Percentiles rank a stretch among this genome's conserved stretches.
phyloP scores from a whole-genome alignment of 2,888 invertebrate genomes.

The Netelia inedita region DNA sequence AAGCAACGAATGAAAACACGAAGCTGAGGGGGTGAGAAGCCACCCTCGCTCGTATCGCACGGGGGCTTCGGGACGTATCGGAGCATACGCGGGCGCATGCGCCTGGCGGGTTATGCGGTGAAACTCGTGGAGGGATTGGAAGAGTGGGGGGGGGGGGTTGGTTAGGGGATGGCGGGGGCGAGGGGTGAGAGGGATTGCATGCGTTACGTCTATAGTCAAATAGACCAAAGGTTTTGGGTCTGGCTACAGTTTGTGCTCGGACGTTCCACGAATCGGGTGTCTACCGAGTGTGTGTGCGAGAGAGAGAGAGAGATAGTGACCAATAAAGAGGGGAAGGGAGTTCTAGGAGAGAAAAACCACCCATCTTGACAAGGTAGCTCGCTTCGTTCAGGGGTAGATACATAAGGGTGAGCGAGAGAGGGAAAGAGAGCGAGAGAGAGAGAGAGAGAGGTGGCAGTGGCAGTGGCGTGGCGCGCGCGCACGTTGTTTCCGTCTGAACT shows the following conservation, averaged over 20 bases:
- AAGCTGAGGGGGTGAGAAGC: constrained; percentile 16
- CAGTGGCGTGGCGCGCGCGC: constrained; percentile 67
- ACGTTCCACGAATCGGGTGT: constrained; percentile 39
- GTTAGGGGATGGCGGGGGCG: not conserved
- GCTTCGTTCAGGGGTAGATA: not conserved
- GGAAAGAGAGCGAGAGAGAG: not conserved
- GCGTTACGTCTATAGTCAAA: constrained; percentile 21
- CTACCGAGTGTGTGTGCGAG: not conserved
- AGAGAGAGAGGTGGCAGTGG: constrained; percentile 40
- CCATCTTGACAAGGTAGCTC: constrained; percentile 21
- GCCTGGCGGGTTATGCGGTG: constrained; percentile 38
- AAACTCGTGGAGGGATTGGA: constrained; percentile 29
- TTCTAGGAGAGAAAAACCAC: constrained; percentile 40
- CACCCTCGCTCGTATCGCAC: constrained; percentile 34
- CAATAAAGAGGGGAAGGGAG: constrained; percentile 18
- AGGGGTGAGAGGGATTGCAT: constrained; percentile 5
- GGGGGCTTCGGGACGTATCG: constrained; percentile 29
- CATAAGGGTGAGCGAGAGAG: constrained; percentile 3
- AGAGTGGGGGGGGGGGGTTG: not conserved
- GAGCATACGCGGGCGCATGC: constrained; percentile 55
- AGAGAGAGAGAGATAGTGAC: not conserved
- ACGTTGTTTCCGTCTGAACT: constrained; percentile 69
- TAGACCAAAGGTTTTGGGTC: constrained; percentile 42
- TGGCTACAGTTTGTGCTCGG: constrained; percentile 48
- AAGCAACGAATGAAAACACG: not conserved